A percentile compares a stretch with the other conserved stretches of the same genome.
These are phyloP conservation scores for Odontamblyopus rebecca DNA, from an alignment of 2,797 vertebrate genomes.

Conservation along the genomic window DNA sequence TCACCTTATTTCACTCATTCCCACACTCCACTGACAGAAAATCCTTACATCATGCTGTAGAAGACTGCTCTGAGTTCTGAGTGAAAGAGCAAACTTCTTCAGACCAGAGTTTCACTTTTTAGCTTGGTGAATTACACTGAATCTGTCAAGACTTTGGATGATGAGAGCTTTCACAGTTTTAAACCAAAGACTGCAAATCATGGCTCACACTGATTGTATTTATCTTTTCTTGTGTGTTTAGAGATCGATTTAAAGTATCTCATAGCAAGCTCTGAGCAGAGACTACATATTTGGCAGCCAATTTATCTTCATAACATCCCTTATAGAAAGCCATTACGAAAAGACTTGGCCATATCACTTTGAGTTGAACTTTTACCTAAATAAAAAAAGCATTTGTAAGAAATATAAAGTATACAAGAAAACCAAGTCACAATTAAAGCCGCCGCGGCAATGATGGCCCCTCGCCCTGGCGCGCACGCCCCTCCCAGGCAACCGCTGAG, in stretches of 20 bases:
- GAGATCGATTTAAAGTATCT: slow-evolving; percentile 18
- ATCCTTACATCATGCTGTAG: slow-evolving; percentile 12
- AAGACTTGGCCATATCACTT: slow-evolving; percentile 26
- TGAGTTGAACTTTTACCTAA: slow-evolving; percentile 30
- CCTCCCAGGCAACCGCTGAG: no score
- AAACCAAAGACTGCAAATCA: slow-evolving; percentile 25
- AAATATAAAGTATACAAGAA: slow-evolving; percentile 22
- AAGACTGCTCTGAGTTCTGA: slow-evolving; percentile 30
- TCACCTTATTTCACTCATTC: not conserved
- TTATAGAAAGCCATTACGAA: slow-evolving; percentile 3
- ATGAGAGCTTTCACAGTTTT: slow-evolving; percentile 15
- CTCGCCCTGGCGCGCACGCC: no score
- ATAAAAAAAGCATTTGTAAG: slow-evolving; percentile 58
- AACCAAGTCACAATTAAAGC: slow-evolving; percentile 20
- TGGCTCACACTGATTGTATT: slow-evolving; percentile 23
- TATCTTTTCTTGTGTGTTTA: slow-evolving; percentile 10
- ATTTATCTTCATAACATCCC: not conserved
- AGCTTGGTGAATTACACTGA: slow-evolving; percentile 30
- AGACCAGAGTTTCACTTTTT: slow-evolving; percentile 27
- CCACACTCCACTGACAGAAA: slow-evolving; percentile 21
- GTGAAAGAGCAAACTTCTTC: slow-evolving; percentile 11
- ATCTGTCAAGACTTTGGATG: slow-evolving; percentile 36
- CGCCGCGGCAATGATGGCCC: no score
- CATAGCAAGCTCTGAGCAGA: slow-evolving; percentile 8
- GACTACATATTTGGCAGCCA: not conserved